Percentiles rank a stretch among this genome's conserved stretches.
Evolutionary conservation across 2,888 invertebrate genomes (phyloP).

Genomic region (Agonopterix heracliana): DNA sequence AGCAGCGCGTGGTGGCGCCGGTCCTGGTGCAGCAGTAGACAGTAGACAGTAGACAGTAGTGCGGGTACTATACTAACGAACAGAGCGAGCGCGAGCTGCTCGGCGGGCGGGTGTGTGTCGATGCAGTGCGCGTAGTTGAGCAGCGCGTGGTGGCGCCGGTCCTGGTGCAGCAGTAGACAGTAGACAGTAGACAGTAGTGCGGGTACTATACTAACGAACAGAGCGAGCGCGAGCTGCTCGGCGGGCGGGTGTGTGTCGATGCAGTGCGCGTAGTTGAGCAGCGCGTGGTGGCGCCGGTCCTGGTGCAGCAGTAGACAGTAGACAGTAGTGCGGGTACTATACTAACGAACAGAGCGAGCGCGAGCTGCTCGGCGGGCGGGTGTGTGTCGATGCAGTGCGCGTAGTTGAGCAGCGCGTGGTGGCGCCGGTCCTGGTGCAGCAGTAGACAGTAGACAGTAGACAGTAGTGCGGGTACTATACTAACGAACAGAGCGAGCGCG

Average conservation of each 20-base stretch:
- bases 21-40: slow-evolving; percentile 90
- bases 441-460: too few relatives aligned
- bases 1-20: slow-evolving; percentile 91
- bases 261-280: slow-evolving; percentile 90
- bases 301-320: slow-evolving; percentile 85
- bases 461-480: too few relatives aligned
- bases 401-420: too few relatives aligned
- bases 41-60: too few relatives aligned
- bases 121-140: slow-evolving; percentile 91
- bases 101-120: slow-evolving; percentile 82
- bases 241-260: slow-evolving; percentile 83
- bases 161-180: slow-evolving; percentile 88
- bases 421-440: too few relatives aligned
- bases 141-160: slow-evolving; percentile 89
- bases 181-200: too few relatives aligned
- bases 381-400: too few relatives aligned
- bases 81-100: slow-evolving; percentile 87
- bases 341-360: too few relatives aligned
- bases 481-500: too few relatives aligned
- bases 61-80: slow-evolving; percentile 78
- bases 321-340: too few relatives aligned
- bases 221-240: slow-evolving; percentile 87
- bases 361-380: too few relatives aligned
- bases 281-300: slow-evolving; percentile 90
- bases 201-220: slow-evolving; percentile 79